Percentiles rank a stretch among this genome's conserved stretches.
These are phyloP conservation scores for Bombus superbus DNA, from an alignment of 1,140 invertebrate species.

Conservation along the genomic window DNA sequence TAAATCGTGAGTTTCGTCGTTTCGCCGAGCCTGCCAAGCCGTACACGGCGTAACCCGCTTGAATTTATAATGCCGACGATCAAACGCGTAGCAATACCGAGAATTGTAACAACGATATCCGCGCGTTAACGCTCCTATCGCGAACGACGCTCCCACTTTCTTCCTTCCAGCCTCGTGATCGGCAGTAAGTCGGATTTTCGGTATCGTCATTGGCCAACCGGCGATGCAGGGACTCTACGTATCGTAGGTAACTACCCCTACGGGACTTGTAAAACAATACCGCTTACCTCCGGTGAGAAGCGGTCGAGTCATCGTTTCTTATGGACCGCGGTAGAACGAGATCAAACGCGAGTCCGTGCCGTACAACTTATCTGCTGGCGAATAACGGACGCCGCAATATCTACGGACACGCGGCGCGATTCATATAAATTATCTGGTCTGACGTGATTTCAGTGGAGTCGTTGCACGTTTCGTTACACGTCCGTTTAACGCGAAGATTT, in stretches of 20 bases:
- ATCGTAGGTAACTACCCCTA: slow-evolving; percentile 3
- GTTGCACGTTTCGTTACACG: slow-evolving; percentile 46
- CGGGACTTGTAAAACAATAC: slow-evolving; percentile 16
- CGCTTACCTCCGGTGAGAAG: neutral
- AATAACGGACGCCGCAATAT: slow-evolving; percentile 46
- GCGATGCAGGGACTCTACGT: neutral
- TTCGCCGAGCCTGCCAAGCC: neutral
- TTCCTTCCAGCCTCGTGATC: neutral
- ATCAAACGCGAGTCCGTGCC: neutral
- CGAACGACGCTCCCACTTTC: neutral
- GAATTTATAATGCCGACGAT: slow-evolving; percentile 27
- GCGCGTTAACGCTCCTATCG: neutral
- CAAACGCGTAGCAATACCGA: neutral
- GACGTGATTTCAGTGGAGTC: slow-evolving; percentile 43
- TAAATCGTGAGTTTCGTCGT: slow-evolving; percentile 41
- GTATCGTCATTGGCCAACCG: neutral
- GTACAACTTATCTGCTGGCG: neutral
- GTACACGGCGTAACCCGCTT: neutral
- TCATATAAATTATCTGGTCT: slow-evolving; percentile 51
- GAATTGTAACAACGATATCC: neutral
- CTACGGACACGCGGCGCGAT: slow-evolving; percentile 20
- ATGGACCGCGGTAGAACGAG: neutral
- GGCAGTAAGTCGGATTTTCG: neutral
- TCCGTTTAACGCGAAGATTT: slow-evolving; percentile 52
- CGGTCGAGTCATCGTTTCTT: neutral